These are phyloP conservation scores for Cecidostiba fungosa DNA, from an alignment of 2,888 invertebrate species.

Conservation along the genomic window DNA sequence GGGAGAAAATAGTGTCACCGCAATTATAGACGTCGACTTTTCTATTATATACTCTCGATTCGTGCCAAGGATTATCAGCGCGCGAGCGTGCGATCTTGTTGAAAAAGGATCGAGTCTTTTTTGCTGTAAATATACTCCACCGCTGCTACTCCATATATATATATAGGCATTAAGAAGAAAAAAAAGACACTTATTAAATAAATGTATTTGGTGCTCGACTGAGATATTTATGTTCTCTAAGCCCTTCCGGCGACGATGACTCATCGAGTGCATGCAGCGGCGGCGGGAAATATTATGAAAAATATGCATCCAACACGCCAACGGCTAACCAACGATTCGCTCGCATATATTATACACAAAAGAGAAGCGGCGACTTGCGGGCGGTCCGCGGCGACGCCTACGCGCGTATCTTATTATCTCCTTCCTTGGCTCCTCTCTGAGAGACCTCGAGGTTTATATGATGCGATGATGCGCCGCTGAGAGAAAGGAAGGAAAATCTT, in stretches of 20 bases:
- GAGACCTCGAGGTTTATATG: not conserved
- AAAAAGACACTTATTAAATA: not conserved
- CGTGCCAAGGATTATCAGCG: constrained; percentile 51
- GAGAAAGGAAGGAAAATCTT: constrained; percentile 3
- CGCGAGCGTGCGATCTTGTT: constrained; percentile 4
- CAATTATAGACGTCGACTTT: constrained; percentile 36
- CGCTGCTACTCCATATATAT: not conserved
- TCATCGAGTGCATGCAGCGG: not conserved
- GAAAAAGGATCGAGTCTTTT: constrained; percentile 27
- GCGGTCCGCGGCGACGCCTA: constrained; percentile 41
- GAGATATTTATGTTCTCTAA: not conserved
- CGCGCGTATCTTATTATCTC: constrained; percentile 44
- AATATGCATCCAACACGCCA: not conserved
- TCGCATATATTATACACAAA: not conserved
- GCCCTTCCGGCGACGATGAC: constrained; percentile 36
- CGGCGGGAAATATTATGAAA: constrained; percentile 22
- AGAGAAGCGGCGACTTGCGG: constrained; percentile 18
- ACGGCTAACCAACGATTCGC: not conserved
- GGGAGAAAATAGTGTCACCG: constrained; percentile 8
- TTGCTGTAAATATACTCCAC: not conserved
- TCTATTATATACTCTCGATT: constrained; percentile 15
- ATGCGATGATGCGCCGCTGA: not conserved
- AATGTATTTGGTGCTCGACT: constrained; percentile 5
- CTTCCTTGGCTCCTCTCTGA: not conserved
- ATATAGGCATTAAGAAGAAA: not conserved